These are phyloP conservation scores for Drosophila affinis DNA, from an alignment of 2,888 invertebrate species.

Conservation along the genomic window DNA sequence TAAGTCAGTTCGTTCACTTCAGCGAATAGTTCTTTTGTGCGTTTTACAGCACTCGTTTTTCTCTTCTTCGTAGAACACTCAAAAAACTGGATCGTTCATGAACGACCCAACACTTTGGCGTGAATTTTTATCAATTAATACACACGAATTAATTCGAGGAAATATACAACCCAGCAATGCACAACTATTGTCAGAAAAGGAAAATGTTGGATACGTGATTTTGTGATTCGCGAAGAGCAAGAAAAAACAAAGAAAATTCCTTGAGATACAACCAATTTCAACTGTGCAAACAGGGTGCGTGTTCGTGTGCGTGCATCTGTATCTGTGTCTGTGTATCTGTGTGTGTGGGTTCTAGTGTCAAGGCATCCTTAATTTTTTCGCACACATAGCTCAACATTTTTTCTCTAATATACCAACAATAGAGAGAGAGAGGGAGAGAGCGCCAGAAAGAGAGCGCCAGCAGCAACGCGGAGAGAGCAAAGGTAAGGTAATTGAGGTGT, in stretches of 20 bases:
- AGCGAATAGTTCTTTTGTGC: too few species aligned
- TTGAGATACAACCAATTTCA: conserved; percentile 40
- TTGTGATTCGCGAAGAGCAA: conserved; percentile 55
- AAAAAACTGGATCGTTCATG: too few species aligned
- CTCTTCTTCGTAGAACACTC: too few species aligned
- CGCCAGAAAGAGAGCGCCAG: conserved; percentile 50
- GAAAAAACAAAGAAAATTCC: conserved; percentile 47
- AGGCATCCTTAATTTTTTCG: conserved; percentile 77
- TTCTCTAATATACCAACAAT: conserved; percentile 76
- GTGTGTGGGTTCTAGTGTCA: conserved; percentile 34
- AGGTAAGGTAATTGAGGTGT: conserved; percentile 68
- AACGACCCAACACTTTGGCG: too few species aligned
- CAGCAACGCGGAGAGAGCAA: conserved; percentile 60
- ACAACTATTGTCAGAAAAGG: conserved; percentile 48
- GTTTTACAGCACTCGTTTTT: too few species aligned
- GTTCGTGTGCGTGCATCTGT: conserved; percentile 42
- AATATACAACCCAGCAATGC: conserved; percentile 59
- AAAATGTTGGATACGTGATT: conserved; percentile 73
- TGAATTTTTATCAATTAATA: not conserved
- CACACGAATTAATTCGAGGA: conserved; percentile 17
- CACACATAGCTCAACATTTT: conserved; percentile 71
- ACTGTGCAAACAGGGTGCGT: conserved; percentile 74
- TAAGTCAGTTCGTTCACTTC: too few species aligned
- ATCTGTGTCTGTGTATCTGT: conserved; percentile 53
- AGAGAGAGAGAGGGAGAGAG: conserved; percentile 48